Base-by-base conservation (phyloP, 2,888 invertebrate genomes). In the Metopia argyrocephala region DNA sequence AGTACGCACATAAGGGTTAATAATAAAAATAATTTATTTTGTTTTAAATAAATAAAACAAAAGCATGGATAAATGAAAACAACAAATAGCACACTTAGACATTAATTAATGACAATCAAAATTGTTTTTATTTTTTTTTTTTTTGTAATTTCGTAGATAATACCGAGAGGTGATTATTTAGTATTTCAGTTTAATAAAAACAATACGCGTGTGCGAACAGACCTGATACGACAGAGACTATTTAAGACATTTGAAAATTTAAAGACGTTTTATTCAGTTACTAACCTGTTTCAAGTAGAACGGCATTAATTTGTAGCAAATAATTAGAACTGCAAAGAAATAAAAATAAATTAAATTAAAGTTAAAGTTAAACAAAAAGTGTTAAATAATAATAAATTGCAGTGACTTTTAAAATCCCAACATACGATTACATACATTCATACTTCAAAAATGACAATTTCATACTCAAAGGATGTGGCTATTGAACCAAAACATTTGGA, bases 401-500 rank as follows among this genome's bases (percentile, higher is more conserved):
- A 21, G 18, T 21, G 21, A 12, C 31, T 23, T 9, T 18, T 23
- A 21, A 61, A 61, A 65, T 50, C 50, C 61, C 50, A 62, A 12
- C 76, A 82, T 15, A 31, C 31, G 7, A 12, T 7, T 12, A 31
- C 7, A 31, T 12, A 3, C 7, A 31, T 12, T 31, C 12, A 12
- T 3, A 38, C 3, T 31, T 3, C n/a, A n/a, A 68, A 74, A 48
- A 88, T 87, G 86, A 85, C 79, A 74, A 83, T 88, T 78, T 84
- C 83, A 15, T 88, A 85, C 78, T 84, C 84, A 52, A 79, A 80
- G 64, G 85, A 85, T 23, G 75, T 88, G 6, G 76, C 12, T 4
- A 81, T 78, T 4, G 86, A 87, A 3, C 76, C 79, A 12, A 71
- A 78, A 15, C 84, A 88, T 68, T 82, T 89, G 45, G 81, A 86